Conservation (phyloP, 1,140 invertebrate species). For the Nasonia vitripennis region DNA sequence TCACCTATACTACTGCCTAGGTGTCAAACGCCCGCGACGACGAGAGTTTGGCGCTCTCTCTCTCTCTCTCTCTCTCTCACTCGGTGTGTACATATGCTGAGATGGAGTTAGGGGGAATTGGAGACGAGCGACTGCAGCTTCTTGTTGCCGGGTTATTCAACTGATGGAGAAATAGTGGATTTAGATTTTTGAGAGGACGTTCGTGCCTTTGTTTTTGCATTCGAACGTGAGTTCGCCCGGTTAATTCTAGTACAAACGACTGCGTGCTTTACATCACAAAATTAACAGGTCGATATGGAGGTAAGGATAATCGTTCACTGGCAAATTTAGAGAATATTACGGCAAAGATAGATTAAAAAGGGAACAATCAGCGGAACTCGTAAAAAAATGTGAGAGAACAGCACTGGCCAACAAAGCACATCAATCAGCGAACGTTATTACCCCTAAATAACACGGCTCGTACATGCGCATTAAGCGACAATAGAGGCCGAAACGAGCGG, state of each 20-base stretch:
- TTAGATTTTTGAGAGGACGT: neutral
- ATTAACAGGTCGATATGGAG: no score
- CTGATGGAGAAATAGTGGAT: neutral
- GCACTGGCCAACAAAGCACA: neutral
- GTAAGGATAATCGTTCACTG: no score
- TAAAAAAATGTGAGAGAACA: neutral
- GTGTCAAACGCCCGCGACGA: slow-evolving; percentile 15
- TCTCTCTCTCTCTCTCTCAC: neutral
- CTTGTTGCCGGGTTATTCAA: neutral
- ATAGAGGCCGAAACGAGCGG: neutral
- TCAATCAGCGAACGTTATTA: neutral
- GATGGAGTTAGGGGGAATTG: neutral
- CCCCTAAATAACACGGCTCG: neutral
- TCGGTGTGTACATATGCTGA: neutral
- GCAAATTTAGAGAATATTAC: no score
- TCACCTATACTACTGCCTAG: neutral
- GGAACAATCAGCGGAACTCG: no score
- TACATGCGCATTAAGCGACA: neutral
- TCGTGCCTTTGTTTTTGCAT: no score
- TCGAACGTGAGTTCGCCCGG: no score
- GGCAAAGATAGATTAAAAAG: no score
- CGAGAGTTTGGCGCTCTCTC: neutral
- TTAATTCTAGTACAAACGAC: no score
- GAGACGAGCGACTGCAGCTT: neutral
- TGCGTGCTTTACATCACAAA: no score